Evolutionary conservation across 2,888 invertebrate genomes (phyloP), one percentile per base, ranked within the genome.

Genomic region (Cephonodes hylas): DNA sequence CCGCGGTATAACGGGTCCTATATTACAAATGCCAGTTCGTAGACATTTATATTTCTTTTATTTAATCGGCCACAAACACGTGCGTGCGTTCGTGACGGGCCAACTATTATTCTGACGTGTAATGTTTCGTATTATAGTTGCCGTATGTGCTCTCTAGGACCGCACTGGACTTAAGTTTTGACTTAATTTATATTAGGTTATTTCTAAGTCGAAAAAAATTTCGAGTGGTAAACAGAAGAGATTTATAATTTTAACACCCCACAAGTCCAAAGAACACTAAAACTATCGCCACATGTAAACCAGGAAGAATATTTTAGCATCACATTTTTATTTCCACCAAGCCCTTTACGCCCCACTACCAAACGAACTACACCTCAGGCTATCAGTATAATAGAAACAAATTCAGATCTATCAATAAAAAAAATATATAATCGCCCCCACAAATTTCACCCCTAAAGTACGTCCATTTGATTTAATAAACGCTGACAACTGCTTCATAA

Each of bases 41-140:
- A 58, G 42, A 42, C 42, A 42, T 25, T 58, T 58, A 42, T 58
- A 42, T 42, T 42, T 44, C 8, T 42, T 58, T 58, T 58, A 58
- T 58, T 44, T 58, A 42, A 58, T 42, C 8, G 42, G 25, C 18
- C 42, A 58, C 42, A 58, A 42, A 42, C 58, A 58, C 18, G 42
- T 23, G 15, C 42, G 42, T 58, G 42, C 42, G 57, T 1, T 31
- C 57, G 18, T 42, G 48, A 48, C 48, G 15, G 15, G 25, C 15
- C 15, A 48, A 27, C 27, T 8, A 10, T 44, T 44, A 44, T 18
- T 44, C 25, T 27, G 27, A 15, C 48, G 27, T 48, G 23, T 15
- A 25, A 25, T 15, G 25, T 48, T 25, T 27, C n/a, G 25, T 27
- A n/a, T n/a, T n/a, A n/a, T n/a, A n/a, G n/a, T n/a, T n/a, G 7